phyloP scores from a whole-genome alignment of 1,140 invertebrate genomes.

The Drosophila chauvacae region DNA sequence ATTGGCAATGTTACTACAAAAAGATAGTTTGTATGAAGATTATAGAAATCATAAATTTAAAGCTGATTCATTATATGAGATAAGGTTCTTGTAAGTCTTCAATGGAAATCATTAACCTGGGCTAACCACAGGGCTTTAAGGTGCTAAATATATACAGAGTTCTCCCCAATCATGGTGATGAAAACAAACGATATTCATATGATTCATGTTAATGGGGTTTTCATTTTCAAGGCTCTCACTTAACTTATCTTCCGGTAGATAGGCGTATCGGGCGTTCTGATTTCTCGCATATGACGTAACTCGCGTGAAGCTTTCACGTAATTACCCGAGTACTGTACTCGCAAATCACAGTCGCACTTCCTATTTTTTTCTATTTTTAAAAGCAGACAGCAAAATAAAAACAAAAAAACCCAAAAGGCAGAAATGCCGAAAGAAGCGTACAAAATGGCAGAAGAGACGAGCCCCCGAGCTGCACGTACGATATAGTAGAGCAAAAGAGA shows the following conservation, averaged over 20 bases:
- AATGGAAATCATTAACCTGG: neutral
- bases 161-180: neutral
- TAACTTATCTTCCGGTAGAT: slow-evolving; percentile 33
- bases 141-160: neutral
- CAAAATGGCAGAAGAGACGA: slow-evolving; percentile 54
- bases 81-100: neutral
- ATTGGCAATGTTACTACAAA: too few relatives aligned
- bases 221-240: slow-evolving; percentile 31
- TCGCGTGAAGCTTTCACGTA: slow-evolving; percentile 45
- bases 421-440: slow-evolving; percentile 33
- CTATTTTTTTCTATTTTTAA: slow-evolving; percentile 62
- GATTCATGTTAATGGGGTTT: slow-evolving; percentile 26
- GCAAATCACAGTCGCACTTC: slow-evolving; percentile 39
- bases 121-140: neutral
- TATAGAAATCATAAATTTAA: neutral
- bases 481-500: slow-evolving; percentile 15
- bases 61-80: neutral
- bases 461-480: slow-evolving; percentile 63
- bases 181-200: slow-evolving; percentile 8
- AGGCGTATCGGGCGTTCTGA: slow-evolving; percentile 27
- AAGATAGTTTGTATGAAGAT: too few relatives aligned
- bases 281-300: slow-evolving; percentile 39
- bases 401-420: slow-evolving; percentile 20
- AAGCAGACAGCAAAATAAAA: slow-evolving; percentile 28
- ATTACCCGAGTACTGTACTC: slow-evolving; percentile 45